These are phyloP conservation scores for Trypoxylus dichotomus DNA, from an alignment of 1,140 invertebrate genomes.

Conservation along the genomic window DNA sequence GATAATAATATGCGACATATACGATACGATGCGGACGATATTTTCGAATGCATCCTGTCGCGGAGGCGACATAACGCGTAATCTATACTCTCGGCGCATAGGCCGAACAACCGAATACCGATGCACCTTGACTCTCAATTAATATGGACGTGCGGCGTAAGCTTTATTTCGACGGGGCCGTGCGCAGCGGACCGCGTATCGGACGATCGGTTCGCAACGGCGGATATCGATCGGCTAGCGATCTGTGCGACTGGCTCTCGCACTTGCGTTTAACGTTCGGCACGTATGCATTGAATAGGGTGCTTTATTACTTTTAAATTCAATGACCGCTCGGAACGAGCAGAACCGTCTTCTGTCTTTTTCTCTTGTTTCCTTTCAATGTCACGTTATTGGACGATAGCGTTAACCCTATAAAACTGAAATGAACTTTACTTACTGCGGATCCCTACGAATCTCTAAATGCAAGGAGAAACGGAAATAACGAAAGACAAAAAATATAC, in stretches of 20 bases:
- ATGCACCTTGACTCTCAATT: slow-evolving; percentile 47
- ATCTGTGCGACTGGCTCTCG: slow-evolving; percentile 31
- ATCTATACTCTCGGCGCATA: slow-evolving; percentile 46
- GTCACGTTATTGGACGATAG: too few relatives aligned
- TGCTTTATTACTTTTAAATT: slow-evolving; percentile 45
- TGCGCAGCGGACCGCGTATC: slow-evolving; percentile 33
- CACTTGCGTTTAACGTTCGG: slow-evolving; percentile 39
- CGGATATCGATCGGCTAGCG: slow-evolving; percentile 2
- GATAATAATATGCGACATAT: not conserved
- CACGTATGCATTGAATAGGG: slow-evolving; percentile 44
- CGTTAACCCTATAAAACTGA: too few relatives aligned
- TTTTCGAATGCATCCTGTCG: slow-evolving; percentile 43
- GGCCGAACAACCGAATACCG: slow-evolving; percentile 40
- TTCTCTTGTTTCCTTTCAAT: too few relatives aligned
- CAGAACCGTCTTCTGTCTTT: too few relatives aligned
- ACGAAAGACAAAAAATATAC: too few relatives aligned
- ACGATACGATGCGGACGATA: not conserved
- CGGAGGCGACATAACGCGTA: slow-evolving; percentile 39
- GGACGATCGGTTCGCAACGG: slow-evolving; percentile 31
- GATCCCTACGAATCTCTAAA: too few relatives aligned
- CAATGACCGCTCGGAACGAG: slow-evolving; percentile 39
- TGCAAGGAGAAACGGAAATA: too few relatives aligned
- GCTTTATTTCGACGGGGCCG: slow-evolving; percentile 39
- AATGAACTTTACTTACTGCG: too few relatives aligned
- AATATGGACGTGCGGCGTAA: slow-evolving; percentile 46